Evolutionary conservation across 2,113 vertebrate genomes (phyloP), one percentile per base, ranked within the genome.

Genomic region (Oophaga pumilio): DNA sequence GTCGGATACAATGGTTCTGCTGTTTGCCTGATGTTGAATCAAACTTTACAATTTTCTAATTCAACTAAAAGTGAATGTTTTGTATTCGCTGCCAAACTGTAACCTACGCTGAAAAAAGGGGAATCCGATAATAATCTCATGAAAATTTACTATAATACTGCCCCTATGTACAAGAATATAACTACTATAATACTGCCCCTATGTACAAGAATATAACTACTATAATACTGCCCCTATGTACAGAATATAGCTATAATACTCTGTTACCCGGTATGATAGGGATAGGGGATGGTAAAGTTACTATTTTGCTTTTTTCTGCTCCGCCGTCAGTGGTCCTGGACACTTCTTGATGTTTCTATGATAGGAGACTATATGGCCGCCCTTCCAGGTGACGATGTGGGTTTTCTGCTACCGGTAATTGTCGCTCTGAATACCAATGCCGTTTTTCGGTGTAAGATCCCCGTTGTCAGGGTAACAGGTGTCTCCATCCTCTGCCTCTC

Each of bases 381-480:
- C 4, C 24, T 9, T 28, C 5, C 7, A 28, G 26, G 17, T 18
- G 20, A 22, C 18, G n/a, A 76, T 49, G 26, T 2, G 11, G 18
- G 73, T 12, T 50, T 76, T 10, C 73, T 76, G 17, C 22, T 76
- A 10, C 43, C 8, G 43, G 20, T 9, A 11, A 11, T 11, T 8
- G 8, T 14, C 2, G 18, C 12, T 50, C 20, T 66, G 64, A 66
- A n/a, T 66, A 66, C 22, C 49, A 76, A 52, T 76, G 20, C 20
- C 74, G 2, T 10, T 10, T 11, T 76, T 4, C 22, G 14, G 50
- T 13, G 49, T 12, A 53, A 53, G 10, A 76, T 52, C 74, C 5
- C 0, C 20, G 74, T 76, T 76, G 74, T 76, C 74, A 76, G 74
- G 74, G 74, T 22, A 76, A 76, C 74, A 52, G 74, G 49, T 76